Conservation (phyloP, 2,888 invertebrate genomes). For the Noctua fimbriata region DNA sequence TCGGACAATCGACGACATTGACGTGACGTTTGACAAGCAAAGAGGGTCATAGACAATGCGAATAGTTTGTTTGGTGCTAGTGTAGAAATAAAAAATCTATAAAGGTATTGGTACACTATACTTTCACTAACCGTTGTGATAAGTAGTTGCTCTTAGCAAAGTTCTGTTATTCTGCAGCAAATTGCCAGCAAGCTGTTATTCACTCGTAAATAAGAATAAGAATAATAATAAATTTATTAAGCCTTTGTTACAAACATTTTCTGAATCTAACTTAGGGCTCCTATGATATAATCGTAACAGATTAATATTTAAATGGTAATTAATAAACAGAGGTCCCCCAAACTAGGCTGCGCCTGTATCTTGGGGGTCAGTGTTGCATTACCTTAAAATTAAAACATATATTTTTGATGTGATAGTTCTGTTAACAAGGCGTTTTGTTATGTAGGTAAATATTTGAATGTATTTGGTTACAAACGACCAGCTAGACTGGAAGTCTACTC, state of each 20-base stretch:
- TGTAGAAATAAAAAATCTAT: not conserved
- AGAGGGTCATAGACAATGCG: slow-evolving; percentile 14
- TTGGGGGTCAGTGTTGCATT: too few species aligned
- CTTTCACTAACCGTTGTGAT: not conserved
- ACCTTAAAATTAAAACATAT: too few species aligned
- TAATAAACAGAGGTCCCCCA: too few species aligned
- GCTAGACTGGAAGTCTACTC: not conserved
- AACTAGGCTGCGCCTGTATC: too few species aligned
- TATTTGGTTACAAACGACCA: not conserved
- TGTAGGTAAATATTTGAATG: not conserved
- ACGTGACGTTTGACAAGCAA: slow-evolving; percentile 54
- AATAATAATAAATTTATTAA: too few species aligned
- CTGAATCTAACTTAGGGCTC: too few species aligned
- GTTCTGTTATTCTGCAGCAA: not conserved
- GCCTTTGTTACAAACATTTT: too few species aligned
- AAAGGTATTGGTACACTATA: not conserved
- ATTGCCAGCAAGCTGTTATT: not conserved
- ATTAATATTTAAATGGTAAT: too few species aligned
- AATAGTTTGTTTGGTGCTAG: not conserved
- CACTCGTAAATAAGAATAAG: too few species aligned
- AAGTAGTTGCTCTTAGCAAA: not conserved
- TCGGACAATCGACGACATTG: slow-evolving; percentile 61
- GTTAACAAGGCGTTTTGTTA: too few species aligned
- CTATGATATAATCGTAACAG: too few species aligned
- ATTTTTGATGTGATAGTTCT: too few species aligned